Conservation (phyloP, 92 coral and sea anemone species). For the Zoanthus solanderi region DNA sequence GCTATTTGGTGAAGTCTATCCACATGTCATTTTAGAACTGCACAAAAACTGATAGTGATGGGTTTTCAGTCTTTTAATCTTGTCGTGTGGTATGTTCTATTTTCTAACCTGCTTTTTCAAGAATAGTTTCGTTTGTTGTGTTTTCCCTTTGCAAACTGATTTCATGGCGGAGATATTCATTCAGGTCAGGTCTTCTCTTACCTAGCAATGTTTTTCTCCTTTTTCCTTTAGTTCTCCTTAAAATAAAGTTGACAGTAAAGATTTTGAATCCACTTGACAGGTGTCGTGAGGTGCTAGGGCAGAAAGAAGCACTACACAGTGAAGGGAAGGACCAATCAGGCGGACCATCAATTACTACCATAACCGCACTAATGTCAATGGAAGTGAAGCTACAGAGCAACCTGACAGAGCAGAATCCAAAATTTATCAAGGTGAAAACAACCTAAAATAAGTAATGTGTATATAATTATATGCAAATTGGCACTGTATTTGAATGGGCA, state of each 20-base stretch:
- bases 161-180: too few relatives aligned
- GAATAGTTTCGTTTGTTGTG: too few relatives aligned
- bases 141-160: too few relatives aligned
- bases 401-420: constrained; percentile 93
- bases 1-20: too few relatives aligned
- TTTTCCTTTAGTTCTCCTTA: too few relatives aligned
- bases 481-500: too few relatives aligned
- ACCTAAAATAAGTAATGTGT: not conserved
- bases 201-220: too few relatives aligned
- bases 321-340: constrained; percentile 68
- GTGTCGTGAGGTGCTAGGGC: constrained; percentile 76
- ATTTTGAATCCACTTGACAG: constrained; percentile 30
- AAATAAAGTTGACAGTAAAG: not conserved
- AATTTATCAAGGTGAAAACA: constrained; percentile 85
- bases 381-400: constrained; percentile 95
- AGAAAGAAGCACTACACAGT: constrained; percentile 69
- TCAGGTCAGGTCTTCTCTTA: too few relatives aligned
- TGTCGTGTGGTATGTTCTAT: not conserved
- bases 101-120: too few relatives aligned
- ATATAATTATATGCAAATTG: not conserved
- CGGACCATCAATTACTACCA: constrained; percentile 78
- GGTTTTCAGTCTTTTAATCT: not conserved
- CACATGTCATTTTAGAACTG: too few relatives aligned
- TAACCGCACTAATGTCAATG: constrained; percentile 94
- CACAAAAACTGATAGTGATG: too few relatives aligned